phyloP scores from a whole-genome alignment of 2,113 vertebrate species.

The Opisthocomus hoazin region DNA sequence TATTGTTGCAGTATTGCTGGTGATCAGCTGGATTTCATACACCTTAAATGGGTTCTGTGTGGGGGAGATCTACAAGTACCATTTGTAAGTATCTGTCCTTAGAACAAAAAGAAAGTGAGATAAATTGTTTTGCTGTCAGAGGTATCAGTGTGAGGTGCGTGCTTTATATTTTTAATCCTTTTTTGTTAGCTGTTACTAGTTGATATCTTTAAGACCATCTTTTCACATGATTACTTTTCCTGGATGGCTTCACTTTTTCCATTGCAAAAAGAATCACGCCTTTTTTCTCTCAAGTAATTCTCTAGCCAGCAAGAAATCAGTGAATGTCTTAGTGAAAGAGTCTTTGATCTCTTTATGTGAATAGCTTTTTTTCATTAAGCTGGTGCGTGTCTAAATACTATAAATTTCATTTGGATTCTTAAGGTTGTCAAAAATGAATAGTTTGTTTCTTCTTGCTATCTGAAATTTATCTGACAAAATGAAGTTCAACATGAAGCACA shows the following conservation, averaged over 20 bases:
- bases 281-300: constrained; percentile 55
- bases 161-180: constrained; percentile 2
- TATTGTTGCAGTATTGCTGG: not conserved
- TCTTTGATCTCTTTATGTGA: constrained; percentile 49
- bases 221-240: constrained; percentile 53
- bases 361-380: constrained; percentile 37
- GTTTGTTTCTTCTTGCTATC: constrained; percentile 36
- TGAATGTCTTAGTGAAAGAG: constrained; percentile 50
- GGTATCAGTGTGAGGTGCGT: not conserved
- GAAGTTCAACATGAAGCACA: not conserved
- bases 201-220: constrained; percentile 56
- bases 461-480: constrained; percentile 38
- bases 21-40: not conserved
- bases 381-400: not conserved
- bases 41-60: not conserved
- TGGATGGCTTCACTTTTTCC: constrained; percentile 57
- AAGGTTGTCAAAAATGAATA: not conserved
- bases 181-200: constrained; percentile 14
- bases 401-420: constrained; percentile 31
- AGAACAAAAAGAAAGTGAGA: not conserved
- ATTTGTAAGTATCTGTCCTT: not conserved
- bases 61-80: not conserved
- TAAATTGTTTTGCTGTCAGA: not conserved
- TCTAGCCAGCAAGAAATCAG: constrained; percentile 31
- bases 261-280: constrained; percentile 42